phyloP scores from a whole-genome alignment of 2,888 invertebrate genomes.

The Conus canariensis region DNA sequence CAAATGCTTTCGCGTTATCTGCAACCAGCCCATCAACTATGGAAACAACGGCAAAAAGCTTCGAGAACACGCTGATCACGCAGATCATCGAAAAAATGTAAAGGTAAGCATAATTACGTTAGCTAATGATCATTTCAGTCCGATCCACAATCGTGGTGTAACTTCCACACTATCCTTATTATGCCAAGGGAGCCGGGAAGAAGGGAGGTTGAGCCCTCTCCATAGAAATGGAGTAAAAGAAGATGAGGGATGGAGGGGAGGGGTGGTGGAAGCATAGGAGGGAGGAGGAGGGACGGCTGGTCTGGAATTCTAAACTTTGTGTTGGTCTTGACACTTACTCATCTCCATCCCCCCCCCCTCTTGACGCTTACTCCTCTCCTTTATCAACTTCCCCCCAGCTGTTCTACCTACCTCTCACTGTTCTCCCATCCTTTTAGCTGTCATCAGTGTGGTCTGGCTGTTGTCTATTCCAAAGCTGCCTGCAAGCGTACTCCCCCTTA shows the following conservation, averaged over 20 bases:
- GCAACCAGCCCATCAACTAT: neutral
- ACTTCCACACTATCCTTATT: neutral
- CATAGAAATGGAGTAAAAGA: conserved; percentile 3
- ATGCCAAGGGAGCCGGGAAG: neutral
- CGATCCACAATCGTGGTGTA: neutral
- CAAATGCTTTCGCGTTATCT: too few relatives aligned
- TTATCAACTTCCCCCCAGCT: too few relatives aligned
- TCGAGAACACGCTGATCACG: too few relatives aligned
- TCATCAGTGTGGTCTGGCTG: conserved; percentile 1
- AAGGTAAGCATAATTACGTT: too few relatives aligned
- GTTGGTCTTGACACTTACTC: neutral
- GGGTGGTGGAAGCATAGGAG: too few relatives aligned
- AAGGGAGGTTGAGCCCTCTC: neutral
- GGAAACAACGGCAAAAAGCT: neutral
- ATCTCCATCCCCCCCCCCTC: neutral
- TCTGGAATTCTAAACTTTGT: neutral
- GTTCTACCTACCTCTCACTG: neutral
- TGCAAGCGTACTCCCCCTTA: too few relatives aligned
- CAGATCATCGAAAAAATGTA: too few relatives aligned
- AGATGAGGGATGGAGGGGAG: neutral
- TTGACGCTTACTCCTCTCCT: too few relatives aligned
- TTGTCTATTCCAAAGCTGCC: too few relatives aligned
- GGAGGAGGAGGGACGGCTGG: neutral
- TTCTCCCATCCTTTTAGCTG: neutral
- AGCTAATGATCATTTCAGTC: too few relatives aligned